Conservation (phyloP, 2,113 vertebrate species). For the Rhabdomys dilectus region DNA sequence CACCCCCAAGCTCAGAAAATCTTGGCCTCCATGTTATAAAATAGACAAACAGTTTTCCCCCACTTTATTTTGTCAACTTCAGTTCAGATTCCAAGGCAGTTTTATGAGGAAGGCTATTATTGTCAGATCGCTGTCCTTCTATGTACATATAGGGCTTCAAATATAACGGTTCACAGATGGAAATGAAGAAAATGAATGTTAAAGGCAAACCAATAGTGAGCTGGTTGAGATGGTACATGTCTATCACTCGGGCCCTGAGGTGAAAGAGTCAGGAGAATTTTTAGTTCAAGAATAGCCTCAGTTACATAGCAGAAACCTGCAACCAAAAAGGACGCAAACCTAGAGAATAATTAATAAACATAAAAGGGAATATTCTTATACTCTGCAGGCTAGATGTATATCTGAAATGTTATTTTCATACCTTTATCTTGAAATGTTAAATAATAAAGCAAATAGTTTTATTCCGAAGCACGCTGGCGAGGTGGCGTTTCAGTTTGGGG, state of each 20-base stretch:
- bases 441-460: background rate
- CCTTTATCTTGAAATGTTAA: background rate
- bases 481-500: background rate
- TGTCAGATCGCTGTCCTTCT: background rate
- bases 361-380: slow-evolving; percentile 9
- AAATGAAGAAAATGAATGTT: slow-evolving; percentile 7
- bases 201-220: background rate
- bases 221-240: background rate
- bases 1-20: background rate
- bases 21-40: background rate
- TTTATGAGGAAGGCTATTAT: background rate
- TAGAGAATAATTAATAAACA: background rate
- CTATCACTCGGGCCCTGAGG: background rate
- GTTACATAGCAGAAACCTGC: background rate
- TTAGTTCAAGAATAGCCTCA: background rate
- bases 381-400: background rate
- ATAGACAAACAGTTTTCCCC: background rate
- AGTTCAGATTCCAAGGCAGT: background rate
- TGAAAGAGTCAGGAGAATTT: background rate
- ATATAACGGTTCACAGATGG: background rate
- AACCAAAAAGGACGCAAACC: background rate
- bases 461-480: background rate
- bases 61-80: slow-evolving; percentile 2
- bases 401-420: slow-evolving; percentile 22
- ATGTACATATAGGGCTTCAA: background rate